phyloP scores from a whole-genome alignment of 2,888 invertebrate genomes.

The Nomada lathburiana region DNA sequence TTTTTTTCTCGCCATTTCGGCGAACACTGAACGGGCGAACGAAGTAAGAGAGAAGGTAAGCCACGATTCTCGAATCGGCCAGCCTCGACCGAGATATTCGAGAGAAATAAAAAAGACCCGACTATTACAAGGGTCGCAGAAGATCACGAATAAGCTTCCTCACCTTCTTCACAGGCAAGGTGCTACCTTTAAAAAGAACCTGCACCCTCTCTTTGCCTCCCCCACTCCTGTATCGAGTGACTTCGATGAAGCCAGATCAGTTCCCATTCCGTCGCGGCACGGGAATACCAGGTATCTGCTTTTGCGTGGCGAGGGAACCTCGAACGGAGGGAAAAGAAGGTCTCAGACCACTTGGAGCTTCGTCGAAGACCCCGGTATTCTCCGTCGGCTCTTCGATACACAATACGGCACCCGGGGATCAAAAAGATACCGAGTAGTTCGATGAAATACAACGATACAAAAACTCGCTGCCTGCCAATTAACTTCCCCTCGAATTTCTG shows the following conservation, averaged over 20 bases:
- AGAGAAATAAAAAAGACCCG: slow-evolving; percentile 4
- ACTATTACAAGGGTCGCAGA: slow-evolving; percentile 46
- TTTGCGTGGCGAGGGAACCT: slow-evolving; percentile 46
- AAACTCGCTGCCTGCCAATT: slow-evolving; percentile 21
- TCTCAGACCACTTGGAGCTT: slow-evolving; percentile 18
- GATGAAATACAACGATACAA: background rate
- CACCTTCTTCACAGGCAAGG: slow-evolving; percentile 34
- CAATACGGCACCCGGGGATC: background rate
- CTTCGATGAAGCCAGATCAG: slow-evolving; percentile 72
- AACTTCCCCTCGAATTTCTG: slow-evolving; percentile 18
- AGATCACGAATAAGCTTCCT: slow-evolving; percentile 33
- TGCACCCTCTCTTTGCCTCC: too few species aligned
- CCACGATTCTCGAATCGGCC: background rate
- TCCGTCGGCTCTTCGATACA: background rate
- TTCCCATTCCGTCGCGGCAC: slow-evolving; percentile 37
- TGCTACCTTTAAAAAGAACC: slow-evolving; percentile 58
- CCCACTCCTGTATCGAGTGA: slow-evolving; percentile 55
- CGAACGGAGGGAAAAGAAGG: slow-evolving; percentile 22
- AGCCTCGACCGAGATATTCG: slow-evolving; percentile 16
- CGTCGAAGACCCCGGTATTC: background rate
- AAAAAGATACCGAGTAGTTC: slow-evolving; percentile 15
- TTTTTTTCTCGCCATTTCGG: too few species aligned
- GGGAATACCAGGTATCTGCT: slow-evolving; percentile 45
- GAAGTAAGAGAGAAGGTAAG: background rate
- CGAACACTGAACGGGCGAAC: too few species aligned